Percentiles rank a stretch among this genome's conserved stretches.
Evolutionary conservation across 2,113 vertebrate genomes (phyloP).

Genomic region (Trichechus manatus): DNA sequence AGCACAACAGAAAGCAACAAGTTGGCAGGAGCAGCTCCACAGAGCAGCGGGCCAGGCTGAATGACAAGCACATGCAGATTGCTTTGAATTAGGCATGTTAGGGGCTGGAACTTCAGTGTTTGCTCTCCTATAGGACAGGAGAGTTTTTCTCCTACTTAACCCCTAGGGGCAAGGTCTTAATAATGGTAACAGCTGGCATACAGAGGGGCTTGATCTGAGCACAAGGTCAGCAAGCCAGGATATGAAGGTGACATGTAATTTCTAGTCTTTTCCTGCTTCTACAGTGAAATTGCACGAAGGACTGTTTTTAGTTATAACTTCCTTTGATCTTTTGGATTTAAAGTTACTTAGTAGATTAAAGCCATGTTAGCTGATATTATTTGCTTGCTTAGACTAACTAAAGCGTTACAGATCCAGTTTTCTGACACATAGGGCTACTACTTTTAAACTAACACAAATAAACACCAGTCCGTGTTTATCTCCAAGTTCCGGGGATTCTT

Average conservation of each 20-base stretch:
- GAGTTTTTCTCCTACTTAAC: slow-evolving; percentile 80
- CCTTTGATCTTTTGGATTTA: slow-evolving; percentile 75
- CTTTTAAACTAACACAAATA: slow-evolving; percentile 75
- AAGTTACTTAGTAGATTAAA: slow-evolving; percentile 57
- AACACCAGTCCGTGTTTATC: slow-evolving; percentile 69
- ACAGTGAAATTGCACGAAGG: slow-evolving; percentile 69
- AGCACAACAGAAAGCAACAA: slow-evolving; percentile 46
- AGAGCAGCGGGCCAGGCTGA: slow-evolving; percentile 53
- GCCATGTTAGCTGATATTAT: slow-evolving; percentile 55
- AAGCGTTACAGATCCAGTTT: slow-evolving; percentile 41
- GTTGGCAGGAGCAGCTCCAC: slow-evolving; percentile 38
- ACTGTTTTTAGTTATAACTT: slow-evolving; percentile 78
- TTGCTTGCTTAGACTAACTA: slow-evolving; percentile 50
- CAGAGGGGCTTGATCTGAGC: slow-evolving; percentile 76
- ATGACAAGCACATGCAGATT: slow-evolving; percentile 83
- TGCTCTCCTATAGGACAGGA: slow-evolving; percentile 79
- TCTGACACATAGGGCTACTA: slow-evolving; percentile 42
- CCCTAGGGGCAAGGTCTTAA: slow-evolving; percentile 78
- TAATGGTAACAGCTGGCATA: slow-evolving; percentile 86
- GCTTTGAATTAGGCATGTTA: slow-evolving; percentile 73
- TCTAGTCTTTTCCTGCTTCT: slow-evolving; percentile 85
- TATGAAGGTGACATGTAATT: slow-evolving; percentile 86
- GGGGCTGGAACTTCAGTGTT: slow-evolving; percentile 80
- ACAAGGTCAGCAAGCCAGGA: slow-evolving; percentile 84
- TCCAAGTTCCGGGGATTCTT: slow-evolving; percentile 54